Percentiles rank a stretch among this genome's conserved stretches.
Conservation (phyloP, 1,140 invertebrate genomes). For the Saccostrea glomerata region DNA sequence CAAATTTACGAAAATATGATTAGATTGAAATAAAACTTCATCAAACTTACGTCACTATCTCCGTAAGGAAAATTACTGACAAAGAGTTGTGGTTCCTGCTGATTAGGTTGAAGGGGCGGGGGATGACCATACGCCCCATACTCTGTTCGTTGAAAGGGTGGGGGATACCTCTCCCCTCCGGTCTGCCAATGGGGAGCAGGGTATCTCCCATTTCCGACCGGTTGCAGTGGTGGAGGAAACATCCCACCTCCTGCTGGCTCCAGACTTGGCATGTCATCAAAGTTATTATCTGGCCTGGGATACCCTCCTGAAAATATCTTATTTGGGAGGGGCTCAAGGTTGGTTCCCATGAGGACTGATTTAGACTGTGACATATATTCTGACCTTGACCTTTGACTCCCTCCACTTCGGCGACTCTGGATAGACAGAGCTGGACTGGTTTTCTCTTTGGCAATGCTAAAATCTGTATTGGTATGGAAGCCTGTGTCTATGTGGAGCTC, state of each 20-base stretch:
- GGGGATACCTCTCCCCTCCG: no score
- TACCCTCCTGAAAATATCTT: background rate
- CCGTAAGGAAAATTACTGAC: slow-evolving; percentile 48
- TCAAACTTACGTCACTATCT: slow-evolving; percentile 39
- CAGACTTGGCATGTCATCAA: slow-evolving; percentile 49
- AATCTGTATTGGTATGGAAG: background rate
- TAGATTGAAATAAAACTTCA: background rate
- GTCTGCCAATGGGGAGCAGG: no score
- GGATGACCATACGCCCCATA: background rate
- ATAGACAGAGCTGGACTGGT: background rate
- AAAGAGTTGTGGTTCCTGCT: slow-evolving; percentile 19
- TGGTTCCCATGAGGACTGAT: background rate
- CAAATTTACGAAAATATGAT: no score
- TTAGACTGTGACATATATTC: background rate
- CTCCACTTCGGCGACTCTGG: background rate
- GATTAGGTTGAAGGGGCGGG: background rate
- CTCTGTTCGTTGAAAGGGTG: background rate
- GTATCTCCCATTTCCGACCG: background rate
- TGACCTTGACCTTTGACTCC: background rate
- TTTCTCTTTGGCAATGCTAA: background rate
- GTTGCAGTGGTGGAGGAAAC: slow-evolving; percentile 15
- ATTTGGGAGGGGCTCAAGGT: background rate
- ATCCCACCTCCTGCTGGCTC: slow-evolving; percentile 13
- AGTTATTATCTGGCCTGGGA: background rate
- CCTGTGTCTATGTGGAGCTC: background rate